Conservation (phyloP, 2,797 vertebrate species). For the Valencia hispanica region DNA sequence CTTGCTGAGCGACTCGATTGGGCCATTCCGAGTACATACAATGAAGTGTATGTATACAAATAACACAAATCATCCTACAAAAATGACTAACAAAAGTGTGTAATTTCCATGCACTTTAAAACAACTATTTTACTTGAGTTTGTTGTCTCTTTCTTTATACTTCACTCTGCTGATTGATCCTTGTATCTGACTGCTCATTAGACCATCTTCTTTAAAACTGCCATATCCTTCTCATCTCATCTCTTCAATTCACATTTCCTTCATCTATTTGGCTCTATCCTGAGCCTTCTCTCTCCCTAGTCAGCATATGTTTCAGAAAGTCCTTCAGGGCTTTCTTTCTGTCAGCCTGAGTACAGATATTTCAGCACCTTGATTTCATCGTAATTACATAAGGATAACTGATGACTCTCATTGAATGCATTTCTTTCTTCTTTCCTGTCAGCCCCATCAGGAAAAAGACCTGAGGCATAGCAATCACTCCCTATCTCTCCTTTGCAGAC, state of each 20-base stretch:
- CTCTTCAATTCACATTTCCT: conserved; percentile 42
- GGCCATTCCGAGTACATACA: too few species aligned
- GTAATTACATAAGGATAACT: conserved; percentile 77
- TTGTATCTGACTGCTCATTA: conserved; percentile 64
- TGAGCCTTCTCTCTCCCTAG: conserved; percentile 46
- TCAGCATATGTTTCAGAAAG: conserved; percentile 53
- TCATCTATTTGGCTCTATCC: conserved; percentile 27
- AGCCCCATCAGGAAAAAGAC: conserved; percentile 61
- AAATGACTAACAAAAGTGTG: neutral
- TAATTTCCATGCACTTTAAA: conserved; percentile 24
- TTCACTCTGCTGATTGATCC: conserved; percentile 61
- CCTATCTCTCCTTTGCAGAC: conserved; percentile 42
- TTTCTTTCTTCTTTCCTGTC: conserved; percentile 50
- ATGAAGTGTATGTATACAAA: too few species aligned
- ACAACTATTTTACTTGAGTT: conserved; percentile 21
- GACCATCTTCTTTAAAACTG: conserved; percentile 58
- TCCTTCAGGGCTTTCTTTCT: conserved; percentile 59
- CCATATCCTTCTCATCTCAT: conserved; percentile 31
- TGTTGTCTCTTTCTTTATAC: conserved; percentile 11
- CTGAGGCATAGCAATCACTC: conserved; percentile 68
- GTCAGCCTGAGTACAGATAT: conserved; percentile 64
- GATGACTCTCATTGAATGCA: conserved; percentile 69
- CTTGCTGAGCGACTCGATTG: too few species aligned
- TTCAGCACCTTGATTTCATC: conserved; percentile 73
- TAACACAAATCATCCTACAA: conserved; percentile 2